Conservation (phyloP, 2,888 invertebrate species). For the Drosophila meridiana region DNA sequence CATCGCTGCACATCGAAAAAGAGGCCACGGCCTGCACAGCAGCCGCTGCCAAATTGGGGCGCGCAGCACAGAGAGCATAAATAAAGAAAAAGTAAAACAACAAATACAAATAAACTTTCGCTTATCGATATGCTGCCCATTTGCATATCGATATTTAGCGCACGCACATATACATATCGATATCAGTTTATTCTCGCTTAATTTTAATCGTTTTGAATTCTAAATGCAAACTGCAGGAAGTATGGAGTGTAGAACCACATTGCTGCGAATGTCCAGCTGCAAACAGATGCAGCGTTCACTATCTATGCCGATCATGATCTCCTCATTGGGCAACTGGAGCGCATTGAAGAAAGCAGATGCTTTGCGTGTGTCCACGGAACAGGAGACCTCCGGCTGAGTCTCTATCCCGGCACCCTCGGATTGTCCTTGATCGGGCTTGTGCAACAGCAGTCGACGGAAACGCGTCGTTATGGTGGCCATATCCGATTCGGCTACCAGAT, state of each 20-base stretch:
- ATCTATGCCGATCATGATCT: slow-evolving; percentile 91
- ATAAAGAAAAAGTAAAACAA: slow-evolving; percentile 18
- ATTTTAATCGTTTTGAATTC: neutral
- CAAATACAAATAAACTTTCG: slow-evolving; percentile 56
- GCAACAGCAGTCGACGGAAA: slow-evolving; percentile 88
- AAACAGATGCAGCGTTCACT: slow-evolving; percentile 91
- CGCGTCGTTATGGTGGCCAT: slow-evolving; percentile 92
- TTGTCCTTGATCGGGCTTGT: slow-evolving; percentile 16
- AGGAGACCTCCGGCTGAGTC: slow-evolving; percentile 85
- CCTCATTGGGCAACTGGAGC: slow-evolving; percentile 90
- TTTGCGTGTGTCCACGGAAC: slow-evolving; percentile 91
- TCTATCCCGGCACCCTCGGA: slow-evolving; percentile 41
- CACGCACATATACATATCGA: slow-evolving; percentile 9
- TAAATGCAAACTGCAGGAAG: slow-evolving; percentile 88
- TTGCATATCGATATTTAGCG: slow-evolving; percentile 42
- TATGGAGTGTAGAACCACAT: slow-evolving; percentile 92
- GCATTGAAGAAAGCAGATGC: slow-evolving; percentile 92
- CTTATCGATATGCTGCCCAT: slow-evolving; percentile 45
- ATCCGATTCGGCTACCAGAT: slow-evolving; percentile 91
- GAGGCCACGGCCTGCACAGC: slow-evolving; percentile 68
- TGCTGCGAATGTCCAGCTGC: slow-evolving; percentile 90
- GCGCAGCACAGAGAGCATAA: slow-evolving; percentile 33
- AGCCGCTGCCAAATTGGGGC: slow-evolving; percentile 64
- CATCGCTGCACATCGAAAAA: slow-evolving; percentile 44
- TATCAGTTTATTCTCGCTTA: slow-evolving; percentile 27